These are phyloP conservation scores for Pionites leucogaster DNA, from an alignment of 2,113 vertebrate species.

Conservation along the genomic window DNA sequence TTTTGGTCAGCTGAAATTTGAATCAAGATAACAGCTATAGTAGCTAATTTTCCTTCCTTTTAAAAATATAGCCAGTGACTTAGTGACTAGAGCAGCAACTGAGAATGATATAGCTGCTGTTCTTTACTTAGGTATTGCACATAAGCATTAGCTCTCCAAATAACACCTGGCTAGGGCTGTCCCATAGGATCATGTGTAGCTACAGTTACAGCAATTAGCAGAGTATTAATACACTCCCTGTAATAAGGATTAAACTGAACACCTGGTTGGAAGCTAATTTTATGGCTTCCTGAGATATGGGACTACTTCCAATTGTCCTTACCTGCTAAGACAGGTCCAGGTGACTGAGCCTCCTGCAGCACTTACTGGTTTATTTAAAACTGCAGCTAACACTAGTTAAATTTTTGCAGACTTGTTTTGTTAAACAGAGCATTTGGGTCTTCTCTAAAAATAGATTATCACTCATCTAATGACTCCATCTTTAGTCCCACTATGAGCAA, in stretches of 20 bases:
- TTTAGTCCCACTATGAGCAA: not conserved
- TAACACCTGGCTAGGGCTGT: not conserved
- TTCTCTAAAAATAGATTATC: conserved; percentile 43
- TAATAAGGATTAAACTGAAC: not conserved
- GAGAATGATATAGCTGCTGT: not conserved
- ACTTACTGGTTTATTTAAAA: not conserved
- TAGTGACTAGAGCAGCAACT: not conserved
- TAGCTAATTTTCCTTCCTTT: not conserved
- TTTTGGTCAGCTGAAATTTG: not conserved
- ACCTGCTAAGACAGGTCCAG: not conserved
- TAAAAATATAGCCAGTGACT: not conserved
- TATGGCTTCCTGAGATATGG: not conserved
- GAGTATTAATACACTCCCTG: not conserved
- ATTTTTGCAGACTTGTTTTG: not conserved
- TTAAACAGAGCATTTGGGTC: conserved; percentile 36
- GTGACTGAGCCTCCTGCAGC: not conserved
- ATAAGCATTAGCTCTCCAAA: not conserved
- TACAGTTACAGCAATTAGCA: not conserved
- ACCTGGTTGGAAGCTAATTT: not conserved
- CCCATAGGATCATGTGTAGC: not conserved
- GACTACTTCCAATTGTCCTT: not conserved
- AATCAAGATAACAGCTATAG: not conserved
- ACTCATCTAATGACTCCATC: conserved; percentile 5
- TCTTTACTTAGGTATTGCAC: not conserved
- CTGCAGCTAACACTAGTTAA: not conserved